Conservation (phyloP, 2,888 invertebrate genomes). For the Bhutanitis thaidina region DNA sequence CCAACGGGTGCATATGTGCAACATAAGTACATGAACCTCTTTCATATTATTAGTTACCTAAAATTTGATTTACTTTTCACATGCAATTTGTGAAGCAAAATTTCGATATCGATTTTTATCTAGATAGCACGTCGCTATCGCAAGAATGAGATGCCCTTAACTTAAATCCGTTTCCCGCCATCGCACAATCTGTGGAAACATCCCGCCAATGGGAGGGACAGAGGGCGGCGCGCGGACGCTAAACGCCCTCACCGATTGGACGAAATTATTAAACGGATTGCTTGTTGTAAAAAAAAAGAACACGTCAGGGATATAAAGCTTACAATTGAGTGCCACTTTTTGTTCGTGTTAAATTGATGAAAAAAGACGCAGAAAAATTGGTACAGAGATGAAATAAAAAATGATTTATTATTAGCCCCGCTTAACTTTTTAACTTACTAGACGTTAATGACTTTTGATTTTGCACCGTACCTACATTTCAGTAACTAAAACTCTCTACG, state of each 20-base stretch:
- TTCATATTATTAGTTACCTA: too few relatives aligned
- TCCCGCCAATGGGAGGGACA: conserved; percentile 55
- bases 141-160: conserved; percentile 73
- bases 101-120: too few relatives aligned
- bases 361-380: conserved; percentile 72
- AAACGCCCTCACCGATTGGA: conserved; percentile 55
- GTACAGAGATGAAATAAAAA: conserved; percentile 72
- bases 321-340: conserved; percentile 76
- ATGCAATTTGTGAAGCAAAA: too few relatives aligned
- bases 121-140: conserved; percentile 39
- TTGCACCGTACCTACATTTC: conserved; percentile 44
- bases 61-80: too few relatives aligned
- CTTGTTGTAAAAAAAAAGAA: conserved; percentile 71
- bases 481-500: conserved; percentile 44
- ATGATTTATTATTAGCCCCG: conserved; percentile 74
- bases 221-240: conserved; percentile 62
- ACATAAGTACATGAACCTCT: too few relatives aligned
- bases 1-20: too few relatives aligned
- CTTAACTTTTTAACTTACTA: conserved; percentile 77
- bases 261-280: conserved; percentile 71
- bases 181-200: conserved; percentile 66
- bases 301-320: conserved; percentile 52
- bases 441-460: conserved; percentile 78
- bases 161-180: conserved; percentile 70
- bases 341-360: conserved; percentile 77